Conservation (phyloP, 2,797 vertebrate species). For the Melanitta fusca region DNA sequence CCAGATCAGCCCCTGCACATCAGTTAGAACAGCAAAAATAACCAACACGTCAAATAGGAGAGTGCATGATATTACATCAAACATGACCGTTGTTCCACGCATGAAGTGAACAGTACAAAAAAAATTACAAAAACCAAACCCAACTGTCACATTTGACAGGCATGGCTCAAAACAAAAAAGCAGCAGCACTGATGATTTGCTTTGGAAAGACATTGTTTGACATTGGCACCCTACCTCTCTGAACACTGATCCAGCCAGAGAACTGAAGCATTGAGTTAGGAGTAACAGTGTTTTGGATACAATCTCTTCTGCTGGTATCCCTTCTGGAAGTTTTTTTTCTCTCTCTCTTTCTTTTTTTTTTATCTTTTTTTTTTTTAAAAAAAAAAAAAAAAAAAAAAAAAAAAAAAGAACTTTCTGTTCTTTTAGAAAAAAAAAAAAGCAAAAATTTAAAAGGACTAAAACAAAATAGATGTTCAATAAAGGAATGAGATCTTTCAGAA, state of each 20-base stretch:
- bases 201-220: slow-evolving; percentile 27
- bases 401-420: not conserved
- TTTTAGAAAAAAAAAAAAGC: not conserved
- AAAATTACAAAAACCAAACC: not conserved
- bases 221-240: not conserved
- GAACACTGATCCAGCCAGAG: not conserved
- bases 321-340: not conserved
- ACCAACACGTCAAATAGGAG: not conserved
- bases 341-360: not conserved
- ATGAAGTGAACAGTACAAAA: slow-evolving; percentile 46
- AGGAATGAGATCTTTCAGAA: not conserved
- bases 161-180: slow-evolving; percentile 70
- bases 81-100: not conserved
- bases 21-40: slow-evolving; percentile 30
- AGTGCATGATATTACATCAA: not conserved
- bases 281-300: not conserved
- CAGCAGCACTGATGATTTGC: slow-evolving; percentile 13
- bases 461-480: not conserved
- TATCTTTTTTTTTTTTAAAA: not conserved
- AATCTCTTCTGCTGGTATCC: slow-evolving; percentile 8
- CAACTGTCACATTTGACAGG: slow-evolving; percentile 30
- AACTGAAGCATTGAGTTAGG: not conserved
- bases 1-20: not conserved
- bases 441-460: not conserved
- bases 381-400: not conserved